These are phyloP conservation scores for Neogale vison DNA, from an alignment of 2,113 vertebrate genomes.

Conservation along the genomic window DNA sequence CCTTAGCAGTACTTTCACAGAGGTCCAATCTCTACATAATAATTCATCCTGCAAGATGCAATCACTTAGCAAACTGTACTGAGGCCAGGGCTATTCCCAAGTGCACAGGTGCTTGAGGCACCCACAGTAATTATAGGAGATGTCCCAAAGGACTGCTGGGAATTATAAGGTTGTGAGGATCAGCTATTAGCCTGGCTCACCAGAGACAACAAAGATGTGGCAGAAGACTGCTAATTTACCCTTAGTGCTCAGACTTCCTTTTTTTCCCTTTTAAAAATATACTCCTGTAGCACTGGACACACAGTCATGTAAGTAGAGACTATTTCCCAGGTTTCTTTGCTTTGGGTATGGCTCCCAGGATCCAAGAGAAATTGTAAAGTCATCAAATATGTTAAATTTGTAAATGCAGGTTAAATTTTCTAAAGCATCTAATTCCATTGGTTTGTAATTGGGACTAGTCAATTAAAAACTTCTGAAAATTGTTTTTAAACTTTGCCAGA, in stretches of 20 bases:
- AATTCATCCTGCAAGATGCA: not conserved
- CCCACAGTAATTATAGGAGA: not conserved
- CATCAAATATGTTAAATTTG: not conserved
- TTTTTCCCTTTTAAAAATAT: not conserved
- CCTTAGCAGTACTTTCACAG: not conserved
- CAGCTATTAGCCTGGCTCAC: too few species aligned
- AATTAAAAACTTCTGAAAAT: not conserved
- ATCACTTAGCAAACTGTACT: not conserved
- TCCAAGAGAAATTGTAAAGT: not conserved
- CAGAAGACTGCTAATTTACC: not conserved
- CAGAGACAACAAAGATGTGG: not conserved
- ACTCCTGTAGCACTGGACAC: not conserved
- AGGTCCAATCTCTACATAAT: not conserved
- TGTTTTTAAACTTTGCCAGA: not conserved
- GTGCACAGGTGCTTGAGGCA: too few species aligned
- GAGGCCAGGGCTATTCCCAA: not conserved
- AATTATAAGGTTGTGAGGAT: not conserved
- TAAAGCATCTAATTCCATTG: conserved; percentile 28
- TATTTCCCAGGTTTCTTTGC: not conserved
- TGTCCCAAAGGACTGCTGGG: not conserved
- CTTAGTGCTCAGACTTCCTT: not conserved
- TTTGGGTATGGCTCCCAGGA: not conserved
- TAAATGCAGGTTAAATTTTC: not conserved
- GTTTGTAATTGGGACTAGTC: not conserved
- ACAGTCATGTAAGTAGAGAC: not conserved